Evolutionary conservation across 2,797 vertebrate genomes (phyloP), one percentile per base, ranked within the genome.

Genomic region (Syngnathus rostellatus): DNA sequence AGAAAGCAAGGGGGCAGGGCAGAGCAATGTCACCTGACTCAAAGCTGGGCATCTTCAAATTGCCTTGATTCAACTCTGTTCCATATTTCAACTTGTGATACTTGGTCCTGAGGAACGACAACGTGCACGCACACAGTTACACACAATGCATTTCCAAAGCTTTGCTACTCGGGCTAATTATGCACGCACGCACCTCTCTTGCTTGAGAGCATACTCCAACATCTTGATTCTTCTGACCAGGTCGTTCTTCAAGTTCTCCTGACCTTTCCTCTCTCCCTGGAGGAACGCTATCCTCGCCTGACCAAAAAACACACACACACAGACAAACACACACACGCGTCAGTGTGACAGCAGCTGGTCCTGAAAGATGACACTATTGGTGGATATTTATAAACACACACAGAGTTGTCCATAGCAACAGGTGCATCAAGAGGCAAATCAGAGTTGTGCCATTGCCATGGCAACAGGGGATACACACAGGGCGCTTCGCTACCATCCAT

Each of bases 181-280:
- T 4, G 5, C 14, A 43, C 23, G 39, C 19, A 17, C 38, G 8
- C 88, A 98, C 97, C 97, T 93, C 91, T 99, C 96, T 89, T 99
- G 97, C 86, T 99, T 99, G 91, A 99, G 92, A 85, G 97, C 97
- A 77, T 95, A 99, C 85, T 99, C 97, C 93, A 99, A 94, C 97
- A 99, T 99, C 83, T 99, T 99, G 91, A 99, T 99, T 94, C 97
- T 95, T 94, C 97, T 92, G 78, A 99, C 97, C 90, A 99, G 92
- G 88, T 99, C 97, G 79, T 98, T 98, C 93, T 99, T 99, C 87
- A 99, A 90, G 82, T 99, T 99, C 91, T 99, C 97, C 90, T 99
- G 97, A 85, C 97, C 97, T 85, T 98, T 99, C 85, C 97, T 94
- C 90, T 99, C 97, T 38, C 97, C 97, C 93, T 99, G 97, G 73